A percentile compares a stretch with the other conserved stretches of the same genome.
Conservation (phyloP, 2,888 invertebrate genomes). For the Macropis europaea region DNA sequence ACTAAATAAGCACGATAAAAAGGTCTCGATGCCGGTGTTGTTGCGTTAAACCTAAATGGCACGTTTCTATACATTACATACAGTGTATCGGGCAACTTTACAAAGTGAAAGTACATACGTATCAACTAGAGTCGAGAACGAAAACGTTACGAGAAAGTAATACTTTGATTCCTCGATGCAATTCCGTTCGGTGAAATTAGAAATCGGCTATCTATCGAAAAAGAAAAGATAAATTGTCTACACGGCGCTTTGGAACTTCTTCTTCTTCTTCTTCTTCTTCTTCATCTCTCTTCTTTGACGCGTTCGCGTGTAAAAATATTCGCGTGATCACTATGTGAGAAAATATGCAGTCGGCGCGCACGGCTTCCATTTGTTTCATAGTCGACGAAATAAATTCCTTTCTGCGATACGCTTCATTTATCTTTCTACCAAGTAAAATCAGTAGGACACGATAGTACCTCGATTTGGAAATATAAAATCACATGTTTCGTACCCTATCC, state of each 20-base stretch:
- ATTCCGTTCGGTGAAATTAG: constrained; percentile 46
- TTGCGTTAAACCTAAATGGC: constrained; percentile 71
- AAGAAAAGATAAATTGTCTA: too few species aligned
- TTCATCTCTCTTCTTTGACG: constrained; percentile 32
- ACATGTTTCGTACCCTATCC: constrained; percentile 42
- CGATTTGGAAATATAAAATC: constrained; percentile 48
- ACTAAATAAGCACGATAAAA: constrained; percentile 31
- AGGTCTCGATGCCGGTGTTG: constrained; percentile 27
- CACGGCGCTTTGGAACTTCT: constrained; percentile 53
- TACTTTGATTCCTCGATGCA: constrained; percentile 62
- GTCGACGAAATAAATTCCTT: neutral
- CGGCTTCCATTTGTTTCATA: constrained; percentile 26
- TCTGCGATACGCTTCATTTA: neutral
- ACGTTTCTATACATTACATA: constrained; percentile 68
- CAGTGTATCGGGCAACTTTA: constrained; percentile 63
- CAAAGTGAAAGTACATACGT: constrained; percentile 24
- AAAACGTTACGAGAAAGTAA: constrained; percentile 53
- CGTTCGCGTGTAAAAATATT: constrained; percentile 73
- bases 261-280: too few species aligned
- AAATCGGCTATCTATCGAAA: too few species aligned
- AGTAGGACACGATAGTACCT: neutral
- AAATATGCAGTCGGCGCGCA: constrained; percentile 50
- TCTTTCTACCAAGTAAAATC: constrained; percentile 15
- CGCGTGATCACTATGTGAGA: constrained; percentile 70
- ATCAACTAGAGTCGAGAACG: neutral